Evolutionary conservation across 2,888 invertebrate species (phyloP), one percentile per base, ranked within the genome.

Genomic region (Argynnis bischoffii): DNA sequence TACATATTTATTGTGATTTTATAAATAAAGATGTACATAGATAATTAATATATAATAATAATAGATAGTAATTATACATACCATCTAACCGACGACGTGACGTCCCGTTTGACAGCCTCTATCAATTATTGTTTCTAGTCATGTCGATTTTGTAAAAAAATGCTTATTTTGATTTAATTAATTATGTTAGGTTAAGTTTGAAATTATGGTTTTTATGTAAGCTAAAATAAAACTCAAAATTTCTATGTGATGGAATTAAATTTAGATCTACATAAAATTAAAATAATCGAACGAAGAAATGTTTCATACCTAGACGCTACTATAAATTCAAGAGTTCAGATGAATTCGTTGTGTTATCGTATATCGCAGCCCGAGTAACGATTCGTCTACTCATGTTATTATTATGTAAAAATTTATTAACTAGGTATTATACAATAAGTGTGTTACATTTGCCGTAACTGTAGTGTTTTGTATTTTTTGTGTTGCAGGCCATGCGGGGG

Each of bases 401-500:
- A 59, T 21, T 59, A 59, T 47, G 57, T 59, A 59, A 59, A 59
- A 14, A 26, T 11, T n/a, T n/a, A 26, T 21, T 41, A 41, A 6
- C 31, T 55, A n/a, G n/a, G 15, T 55, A 16, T 6, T n/a, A 0
- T 21, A 6, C 8, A 21, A 4, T n/a, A 16, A 35, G 14, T 59
- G 26, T 51, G 13, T 35, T 6, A 51, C 16, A 15, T 51, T 31
- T 35, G 16, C 13, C 35, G 4, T 61, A 14, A 50, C 3, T 6
- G n/a, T 21, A 61, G 16, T 35, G 14, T 18, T 4, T 4, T 61
- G 2, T 50, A 13, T 11, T 35, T 48, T 16, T 48, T 15, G 41
- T 70, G 64, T 67, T 84, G 11, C 87, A 88, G 90, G 88, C 79
- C 76, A 87, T 88, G 90, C 88, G 90, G 75, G 87, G 77, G 71